A percentile compares a stretch with the other conserved stretches of the same genome.
These are phyloP conservation scores for Ceratina australensis DNA, from an alignment of 1,140 invertebrate species.

Conservation along the genomic window DNA sequence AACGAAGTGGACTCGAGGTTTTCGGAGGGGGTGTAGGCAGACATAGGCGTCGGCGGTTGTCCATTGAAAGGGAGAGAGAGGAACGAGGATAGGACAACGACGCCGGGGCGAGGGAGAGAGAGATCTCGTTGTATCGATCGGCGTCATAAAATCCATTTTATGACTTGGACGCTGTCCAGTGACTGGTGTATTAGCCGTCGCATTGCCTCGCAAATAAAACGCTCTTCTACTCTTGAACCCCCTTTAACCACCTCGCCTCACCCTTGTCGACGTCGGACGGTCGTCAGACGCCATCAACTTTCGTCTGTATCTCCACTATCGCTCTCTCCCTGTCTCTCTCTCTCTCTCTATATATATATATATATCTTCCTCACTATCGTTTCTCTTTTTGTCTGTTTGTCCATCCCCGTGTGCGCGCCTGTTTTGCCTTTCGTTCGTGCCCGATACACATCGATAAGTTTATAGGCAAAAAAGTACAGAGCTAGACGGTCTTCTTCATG, in stretches of 20 bases:
- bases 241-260: constrained; percentile 63
- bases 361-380: constrained; percentile 21
- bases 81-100: constrained; percentile 54
- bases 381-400: constrained; percentile 30
- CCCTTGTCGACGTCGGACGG: constrained; percentile 59
- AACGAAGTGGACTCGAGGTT: constrained; percentile 56
- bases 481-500: constrained; percentile 48
- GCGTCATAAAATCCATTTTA: constrained; percentile 78
- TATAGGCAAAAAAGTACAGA: constrained; percentile 48
- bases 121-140: constrained; percentile 78
- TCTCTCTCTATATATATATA: too few relatives aligned
- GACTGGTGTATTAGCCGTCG: constrained; percentile 78
- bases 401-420: constrained; percentile 12
- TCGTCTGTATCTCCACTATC: constrained; percentile 59
- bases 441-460: constrained; percentile 54
- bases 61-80: constrained; percentile 31
- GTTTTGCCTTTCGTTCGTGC: constrained; percentile 24
- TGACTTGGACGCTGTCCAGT: constrained; percentile 79
- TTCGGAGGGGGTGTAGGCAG: constrained; percentile 43
- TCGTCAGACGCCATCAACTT: constrained; percentile 65
- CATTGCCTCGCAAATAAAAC: constrained; percentile 74
- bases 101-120: constrained; percentile 67
- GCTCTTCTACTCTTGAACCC: constrained; percentile 74
- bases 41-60: constrained; percentile 55
- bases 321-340: not conserved